Evolutionary conservation across 2,888 invertebrate species (phyloP).

Genomic region (Drosophila paracracens): DNA sequence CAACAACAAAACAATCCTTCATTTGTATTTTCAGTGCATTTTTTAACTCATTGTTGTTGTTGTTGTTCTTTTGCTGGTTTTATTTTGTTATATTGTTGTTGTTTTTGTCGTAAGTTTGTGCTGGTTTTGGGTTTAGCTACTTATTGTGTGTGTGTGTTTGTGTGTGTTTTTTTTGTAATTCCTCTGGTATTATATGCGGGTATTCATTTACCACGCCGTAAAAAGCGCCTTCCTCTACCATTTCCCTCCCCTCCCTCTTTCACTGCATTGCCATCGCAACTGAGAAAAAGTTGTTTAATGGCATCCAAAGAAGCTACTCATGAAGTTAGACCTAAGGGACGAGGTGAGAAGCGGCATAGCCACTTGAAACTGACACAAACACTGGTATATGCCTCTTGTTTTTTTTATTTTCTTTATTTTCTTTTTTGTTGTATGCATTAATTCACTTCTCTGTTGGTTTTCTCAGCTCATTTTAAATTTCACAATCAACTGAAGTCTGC

Average conservation of each 20-base stretch:
- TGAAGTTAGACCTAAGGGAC: background rate
- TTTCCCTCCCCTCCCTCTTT: background rate
- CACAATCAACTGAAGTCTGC: conserved; percentile 10
- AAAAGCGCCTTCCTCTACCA: conserved; percentile 2
- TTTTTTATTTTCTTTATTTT: conserved; percentile 3
- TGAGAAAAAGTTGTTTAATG: conserved; percentile 50
- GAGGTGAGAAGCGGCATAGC: background rate
- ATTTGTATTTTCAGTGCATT: conserved; percentile 65
- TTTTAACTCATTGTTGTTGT: conserved; percentile 33
- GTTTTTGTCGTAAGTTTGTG: conserved; percentile 35
- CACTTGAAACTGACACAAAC: conserved; percentile 62
- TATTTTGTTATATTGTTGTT: conserved; percentile 23
- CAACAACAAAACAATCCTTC: conserved; percentile 63
- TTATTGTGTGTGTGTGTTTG: conserved; percentile 40
- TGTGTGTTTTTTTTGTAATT: conserved; percentile 41
- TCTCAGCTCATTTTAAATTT: conserved; percentile 29
- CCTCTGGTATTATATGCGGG: conserved; percentile 71
- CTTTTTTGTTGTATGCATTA: conserved; percentile 25
- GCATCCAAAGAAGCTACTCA: conserved; percentile 44
- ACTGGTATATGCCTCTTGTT: conserved; percentile 62
- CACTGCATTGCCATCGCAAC: conserved; percentile 20
- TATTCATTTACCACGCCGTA: conserved; percentile 49
- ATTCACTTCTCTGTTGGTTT: conserved; percentile 52
- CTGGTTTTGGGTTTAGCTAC: conserved; percentile 58
- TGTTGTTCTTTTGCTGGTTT: conserved; percentile 2